A percentile compares a stretch with the other conserved stretches of the same genome.
Evolutionary conservation across 2,888 invertebrate genomes (phyloP).

Genomic region (Embidobia sp.): DNA sequence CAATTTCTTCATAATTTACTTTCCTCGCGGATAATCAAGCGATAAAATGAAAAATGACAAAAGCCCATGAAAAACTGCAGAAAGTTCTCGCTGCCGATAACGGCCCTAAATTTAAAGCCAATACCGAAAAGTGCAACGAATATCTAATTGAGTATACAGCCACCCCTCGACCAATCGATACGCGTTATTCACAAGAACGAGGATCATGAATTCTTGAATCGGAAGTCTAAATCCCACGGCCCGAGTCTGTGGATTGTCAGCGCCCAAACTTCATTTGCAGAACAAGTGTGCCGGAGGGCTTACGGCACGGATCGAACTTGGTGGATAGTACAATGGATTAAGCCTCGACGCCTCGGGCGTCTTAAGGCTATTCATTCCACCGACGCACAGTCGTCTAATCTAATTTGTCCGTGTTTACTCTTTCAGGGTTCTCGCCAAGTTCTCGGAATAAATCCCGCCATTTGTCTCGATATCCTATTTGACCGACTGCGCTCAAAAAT

Average conservation of each 20-base stretch:
- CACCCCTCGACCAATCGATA: background rate
- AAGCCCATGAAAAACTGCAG: too few relatives aligned
- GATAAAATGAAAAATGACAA: too few relatives aligned
- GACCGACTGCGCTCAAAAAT: background rate
- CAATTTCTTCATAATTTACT: too few relatives aligned
- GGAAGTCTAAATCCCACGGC: conserved; percentile 15
- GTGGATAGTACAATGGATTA: conserved; percentile 44
- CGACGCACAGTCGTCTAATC: conserved; percentile 45
- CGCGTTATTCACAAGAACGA: conserved; percentile 5
- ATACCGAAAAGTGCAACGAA: background rate
- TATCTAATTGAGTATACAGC: conserved; percentile 1
- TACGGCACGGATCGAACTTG: conserved; percentile 40
- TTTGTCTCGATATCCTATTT: conserved; percentile 42
- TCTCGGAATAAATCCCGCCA: conserved; percentile 32
- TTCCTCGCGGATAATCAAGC: too few relatives aligned
- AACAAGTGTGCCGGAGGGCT: conserved; percentile 49
- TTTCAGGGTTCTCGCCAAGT: conserved; percentile 13
- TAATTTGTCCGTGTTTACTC: conserved; percentile 55
- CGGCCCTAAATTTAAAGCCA: too few relatives aligned
- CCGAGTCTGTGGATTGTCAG: conserved; percentile 39
- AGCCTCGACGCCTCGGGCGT: conserved; percentile 35
- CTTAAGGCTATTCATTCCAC: conserved; percentile 46
- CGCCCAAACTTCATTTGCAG: conserved; percentile 42
- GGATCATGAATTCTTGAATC: conserved; percentile 24
- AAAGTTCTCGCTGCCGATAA: too few relatives aligned